Evolutionary conservation across 2,888 invertebrate species (phyloP).

Genomic region (Aspidapion aeneum): DNA sequence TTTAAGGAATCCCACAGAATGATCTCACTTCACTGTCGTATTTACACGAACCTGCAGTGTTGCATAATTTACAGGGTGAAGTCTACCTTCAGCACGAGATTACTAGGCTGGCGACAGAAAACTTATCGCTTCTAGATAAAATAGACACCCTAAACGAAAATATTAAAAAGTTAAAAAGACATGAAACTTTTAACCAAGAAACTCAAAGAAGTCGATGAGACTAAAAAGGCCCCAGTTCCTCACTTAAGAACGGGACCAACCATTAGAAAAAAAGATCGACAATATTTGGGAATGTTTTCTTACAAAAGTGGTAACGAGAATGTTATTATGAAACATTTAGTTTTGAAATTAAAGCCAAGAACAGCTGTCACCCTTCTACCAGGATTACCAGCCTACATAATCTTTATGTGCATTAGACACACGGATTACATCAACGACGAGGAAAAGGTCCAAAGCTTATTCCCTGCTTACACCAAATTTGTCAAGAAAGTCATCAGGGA

Average conservation of each 20-base stretch:
- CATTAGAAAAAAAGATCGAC: constrained; percentile 73
- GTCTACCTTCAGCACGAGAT: constrained; percentile 87
- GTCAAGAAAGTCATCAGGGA: constrained; percentile 81
- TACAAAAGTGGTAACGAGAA: constrained; percentile 79
- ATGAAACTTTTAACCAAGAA: constrained; percentile 67
- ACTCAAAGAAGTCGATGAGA: constrained; percentile 57
- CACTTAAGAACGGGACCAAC: constrained; percentile 50
- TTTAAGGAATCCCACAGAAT: no score
- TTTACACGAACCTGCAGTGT: constrained; percentile 94
- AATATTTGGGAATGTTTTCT: constrained; percentile 90
- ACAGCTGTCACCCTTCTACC: constrained; percentile 76
- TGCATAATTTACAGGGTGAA: constrained; percentile 87
- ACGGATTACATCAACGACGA: constrained; percentile 95
- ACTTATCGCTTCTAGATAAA: constrained; percentile 71
- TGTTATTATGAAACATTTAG: constrained; percentile 74
- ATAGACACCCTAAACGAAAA: constrained; percentile 69
- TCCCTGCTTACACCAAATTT: constrained; percentile 72
- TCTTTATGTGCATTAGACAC: constrained; percentile 96
- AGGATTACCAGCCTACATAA: constrained; percentile 90
- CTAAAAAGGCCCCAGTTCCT: constrained; percentile 32
- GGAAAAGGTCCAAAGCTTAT: constrained; percentile 76
- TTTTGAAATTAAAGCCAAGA: constrained; percentile 70
- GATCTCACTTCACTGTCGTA: constrained; percentile 96
- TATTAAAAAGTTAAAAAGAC: constrained; percentile 70
- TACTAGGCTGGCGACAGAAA: constrained; percentile 72